Evolutionary conservation across 1,140 invertebrate species (phyloP).

Genomic region (Drosophila santomea): DNA sequence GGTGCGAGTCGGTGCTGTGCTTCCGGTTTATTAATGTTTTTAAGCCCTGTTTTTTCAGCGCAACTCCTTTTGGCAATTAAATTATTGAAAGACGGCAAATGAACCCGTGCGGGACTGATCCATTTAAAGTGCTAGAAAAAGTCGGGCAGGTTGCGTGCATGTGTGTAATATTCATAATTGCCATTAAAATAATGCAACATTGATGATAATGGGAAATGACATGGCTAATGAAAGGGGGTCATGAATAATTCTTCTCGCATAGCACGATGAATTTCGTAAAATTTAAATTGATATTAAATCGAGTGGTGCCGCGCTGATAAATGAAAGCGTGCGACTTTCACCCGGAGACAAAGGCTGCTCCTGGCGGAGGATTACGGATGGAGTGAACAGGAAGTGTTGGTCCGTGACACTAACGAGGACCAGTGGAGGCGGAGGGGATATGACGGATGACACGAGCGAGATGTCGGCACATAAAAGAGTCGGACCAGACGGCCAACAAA

Average conservation of each 20-base stretch:
- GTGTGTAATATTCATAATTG: slow-evolving; percentile 60
- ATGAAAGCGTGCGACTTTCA: slow-evolving; percentile 22
- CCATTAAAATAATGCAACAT: slow-evolving; percentile 54
- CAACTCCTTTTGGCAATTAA: slow-evolving; percentile 55
- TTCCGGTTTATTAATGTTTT: slow-evolving; percentile 79
- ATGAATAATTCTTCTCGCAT: slow-evolving; percentile 49
- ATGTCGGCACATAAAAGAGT: slow-evolving; percentile 43
- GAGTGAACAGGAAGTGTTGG: slow-evolving; percentile 54
- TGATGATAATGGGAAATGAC: slow-evolving; percentile 43
- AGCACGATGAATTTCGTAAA: slow-evolving; percentile 65
- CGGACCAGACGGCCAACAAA: slow-evolving; percentile 35
- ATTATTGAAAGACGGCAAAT: slow-evolving; percentile 56
- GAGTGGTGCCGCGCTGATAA: slow-evolving; percentile 25
- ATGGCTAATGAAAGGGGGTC: slow-evolving; percentile 46
- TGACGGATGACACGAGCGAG: slow-evolving; percentile 61
- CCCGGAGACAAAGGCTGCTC: slow-evolving; percentile 28
- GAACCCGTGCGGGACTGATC: slow-evolving; percentile 28
- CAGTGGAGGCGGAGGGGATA: slow-evolving; percentile 23
- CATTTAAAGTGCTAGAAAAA: slow-evolving; percentile 51
- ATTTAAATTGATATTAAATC: slow-evolving; percentile 77
- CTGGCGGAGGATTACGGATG: slow-evolving; percentile 29
- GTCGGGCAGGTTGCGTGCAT: slow-evolving; percentile 7
- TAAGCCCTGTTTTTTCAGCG: slow-evolving; percentile 32
- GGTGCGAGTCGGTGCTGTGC: slow-evolving; percentile 53
- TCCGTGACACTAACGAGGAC: slow-evolving; percentile 51